These are phyloP conservation scores for Toxotes chatareus DNA, from an alignment of 2,113 vertebrate genomes.

Conservation along the genomic window DNA sequence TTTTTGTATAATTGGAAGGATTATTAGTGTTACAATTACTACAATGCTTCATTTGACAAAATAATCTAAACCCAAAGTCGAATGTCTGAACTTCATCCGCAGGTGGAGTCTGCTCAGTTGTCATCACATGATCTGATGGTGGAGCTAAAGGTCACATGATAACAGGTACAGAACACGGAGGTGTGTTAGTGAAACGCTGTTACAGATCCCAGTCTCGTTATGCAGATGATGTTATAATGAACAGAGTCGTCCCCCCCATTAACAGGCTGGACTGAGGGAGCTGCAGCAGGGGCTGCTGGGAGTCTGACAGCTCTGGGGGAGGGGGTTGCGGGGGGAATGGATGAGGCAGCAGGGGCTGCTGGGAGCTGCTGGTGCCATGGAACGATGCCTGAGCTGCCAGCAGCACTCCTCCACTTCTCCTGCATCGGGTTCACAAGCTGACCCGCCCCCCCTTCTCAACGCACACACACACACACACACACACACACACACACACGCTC, in stretches of 20 bases:
- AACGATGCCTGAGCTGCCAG: conserved; percentile 62
- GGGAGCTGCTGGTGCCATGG: conserved; percentile 69
- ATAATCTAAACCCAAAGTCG: no score
- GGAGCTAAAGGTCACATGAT: neutral
- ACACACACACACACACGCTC: conserved; percentile 11
- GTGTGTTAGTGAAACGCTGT: neutral
- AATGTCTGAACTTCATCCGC: no score
- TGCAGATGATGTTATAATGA: conserved; percentile 35
- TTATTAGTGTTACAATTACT: no score
- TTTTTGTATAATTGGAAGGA: no score
- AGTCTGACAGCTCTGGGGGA: conserved; percentile 40
- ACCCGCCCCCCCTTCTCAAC: neutral
- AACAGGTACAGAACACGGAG: neutral
- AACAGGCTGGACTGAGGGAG: conserved; percentile 48
- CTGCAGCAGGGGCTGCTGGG: conserved; percentile 58
- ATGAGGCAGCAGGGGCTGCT: conserved; percentile 55
- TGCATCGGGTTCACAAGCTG: conserved; percentile 70
- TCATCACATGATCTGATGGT: no score
- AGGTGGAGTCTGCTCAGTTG: no score
- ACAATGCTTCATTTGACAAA: no score
- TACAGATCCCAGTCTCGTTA: neutral
- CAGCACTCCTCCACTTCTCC: conserved; percentile 63
- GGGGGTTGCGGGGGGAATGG: conserved; percentile 33
- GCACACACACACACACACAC: neutral
- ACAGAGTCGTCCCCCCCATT: conserved; percentile 46